These are phyloP conservation scores for Drosophila meridiana DNA, from an alignment of 2,888 invertebrate species.

Conservation along the genomic window DNA sequence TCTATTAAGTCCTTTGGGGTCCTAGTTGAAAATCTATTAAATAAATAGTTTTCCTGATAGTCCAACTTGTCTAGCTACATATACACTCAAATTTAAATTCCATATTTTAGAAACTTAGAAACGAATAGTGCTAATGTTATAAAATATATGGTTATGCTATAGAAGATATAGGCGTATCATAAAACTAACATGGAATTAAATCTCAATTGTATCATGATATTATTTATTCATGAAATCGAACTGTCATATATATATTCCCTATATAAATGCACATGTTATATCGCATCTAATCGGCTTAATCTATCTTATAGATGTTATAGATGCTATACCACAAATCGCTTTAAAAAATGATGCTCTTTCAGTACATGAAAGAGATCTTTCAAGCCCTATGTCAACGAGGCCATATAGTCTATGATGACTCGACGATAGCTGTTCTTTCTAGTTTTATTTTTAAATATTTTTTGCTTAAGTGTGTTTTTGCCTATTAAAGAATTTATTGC, in stretches of 20 bases:
- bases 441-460: neutral
- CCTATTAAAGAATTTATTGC: conserved; percentile 5
- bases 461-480: conserved; percentile 8
- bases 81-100: no score
- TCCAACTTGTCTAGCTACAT: no score
- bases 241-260: neutral
- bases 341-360: neutral
- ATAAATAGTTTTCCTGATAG: no score
- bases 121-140: no score
- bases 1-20: neutral
- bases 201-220: no score
- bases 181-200: no score
- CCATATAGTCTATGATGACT: neutral
- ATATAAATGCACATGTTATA: neutral
- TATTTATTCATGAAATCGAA: neutral
- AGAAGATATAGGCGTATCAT: no score
- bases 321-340: neutral
- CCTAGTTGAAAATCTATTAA: neutral
- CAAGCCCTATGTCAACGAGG: conserved; percentile 5
- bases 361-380: neutral
- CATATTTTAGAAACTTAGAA: no score
- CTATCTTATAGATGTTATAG: neutral
- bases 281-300: neutral
- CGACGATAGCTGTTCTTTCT: conserved; percentile 2
- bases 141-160: no score